Base-by-base conservation (phyloP, 1,140 invertebrate genomes). In the Tyrophagus putrescentiae region DNA sequence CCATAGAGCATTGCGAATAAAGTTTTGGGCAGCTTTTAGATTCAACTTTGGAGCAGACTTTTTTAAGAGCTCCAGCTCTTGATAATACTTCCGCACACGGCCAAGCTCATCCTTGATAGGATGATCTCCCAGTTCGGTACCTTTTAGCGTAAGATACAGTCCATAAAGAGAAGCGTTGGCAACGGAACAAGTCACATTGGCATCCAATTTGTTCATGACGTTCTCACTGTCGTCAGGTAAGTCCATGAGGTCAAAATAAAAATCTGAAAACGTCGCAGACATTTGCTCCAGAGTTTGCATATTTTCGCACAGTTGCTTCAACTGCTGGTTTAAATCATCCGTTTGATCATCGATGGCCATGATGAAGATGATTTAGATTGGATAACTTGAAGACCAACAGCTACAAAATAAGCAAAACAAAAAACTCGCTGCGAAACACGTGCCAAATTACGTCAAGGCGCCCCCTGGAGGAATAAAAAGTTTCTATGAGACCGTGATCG, bases 211-310 rank as follows among this genome's bases (percentile, higher is more conserved):
- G 25, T 11, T 54, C 52, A 31, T 34, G 3, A 54, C 25, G 27
- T 54, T 54, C n/a, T 25, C 25, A 11, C 18, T 18, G 25, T 54
- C 25, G 25, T 54, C 52, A 1, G 52, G 52, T 13, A 16, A 16
- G n/a, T 54, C 52, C 52, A 54, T 54, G 18, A 27, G 28, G n/a
- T 54, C 28, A 34, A 25, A 54, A 25, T 54, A 54, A 54, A 27
- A 54, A 54, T 54, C 27, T 11, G 27, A 28, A 33, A 54, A 54
- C 11, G 32, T 13, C 7, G 28, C 13, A 31, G 52, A 21, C 52
- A 54, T 54, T 32, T 13, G 27, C 13, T 54, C 52, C 3, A 54
- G 13, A 34, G 32, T 34, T n/a, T 31, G 9, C 52, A 54, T 54
- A 32, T 54, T 54, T 3, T 31, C 18, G 13, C 52, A 54, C 32